Evolutionary conservation across 2,888 invertebrate species (phyloP), one percentile per base, ranked within the genome.

Genomic region (Sarcophaga caerulescens): DNA sequence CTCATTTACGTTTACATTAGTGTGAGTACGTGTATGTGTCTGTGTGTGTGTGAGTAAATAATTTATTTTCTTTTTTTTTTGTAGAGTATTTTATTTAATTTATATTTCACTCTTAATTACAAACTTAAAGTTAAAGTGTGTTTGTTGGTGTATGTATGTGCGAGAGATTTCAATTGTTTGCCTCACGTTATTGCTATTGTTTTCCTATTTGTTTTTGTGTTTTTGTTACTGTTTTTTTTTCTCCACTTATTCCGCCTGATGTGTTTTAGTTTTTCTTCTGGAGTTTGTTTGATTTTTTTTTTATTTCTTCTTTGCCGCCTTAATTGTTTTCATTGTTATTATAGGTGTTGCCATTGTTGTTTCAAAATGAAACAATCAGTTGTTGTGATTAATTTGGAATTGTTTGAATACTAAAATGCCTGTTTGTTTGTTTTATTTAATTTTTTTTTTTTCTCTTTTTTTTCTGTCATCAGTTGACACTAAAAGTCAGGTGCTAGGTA

Each of bases 331-430:
- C 63, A 23, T 25, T 66, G 14, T 69, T 66, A 14, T 52, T 17
- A 52, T 52, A 17, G 52, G 52, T 59, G 45, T 21, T 71, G 25
- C 25, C 73, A 11, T 35, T 44, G 11, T 65, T 35, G 12, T 62
- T 68, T 6, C 12, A 74, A 74, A 78, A 52, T 83, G 2, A 73
- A 70, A 78, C 83, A 84, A 85, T 66, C 79, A 69, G 77, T 81
- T 86, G 77, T 78, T 86, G 77, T 78, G 83, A 86, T 84, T 86
- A 81, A 77, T 81, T 85, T 81, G 65, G 66, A 81, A 57, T 79
- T 71, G 65, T 85, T 75, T 79, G 44, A 77, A 69, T 60, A 75
- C 75, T 70, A 59, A 84, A 47, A 23, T 69, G 21, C 21, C 19
- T 76, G 63, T 70, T 47, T 14, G 21, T 52, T 14, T 47, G 47